Base-by-base conservation (phyloP, 2,113 vertebrate genomes). In the Falcunculus frontatus region DNA sequence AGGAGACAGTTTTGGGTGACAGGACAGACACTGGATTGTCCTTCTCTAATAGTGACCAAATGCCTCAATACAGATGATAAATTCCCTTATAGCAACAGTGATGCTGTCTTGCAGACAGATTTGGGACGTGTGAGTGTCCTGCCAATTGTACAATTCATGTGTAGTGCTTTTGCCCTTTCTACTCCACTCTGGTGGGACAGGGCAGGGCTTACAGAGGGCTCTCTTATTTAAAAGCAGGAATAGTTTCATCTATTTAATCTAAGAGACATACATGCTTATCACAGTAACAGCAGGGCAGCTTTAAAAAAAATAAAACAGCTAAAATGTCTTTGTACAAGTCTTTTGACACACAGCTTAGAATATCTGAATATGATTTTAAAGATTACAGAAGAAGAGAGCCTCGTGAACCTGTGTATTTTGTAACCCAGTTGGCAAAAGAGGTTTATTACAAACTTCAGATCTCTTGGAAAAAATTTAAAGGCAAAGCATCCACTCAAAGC, bases 351-450 rank as follows among this genome's bases (percentile, higher is more conserved):
- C 16, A 73, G 4, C 17, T 64, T n/a, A 53, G 12, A 82, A 41
- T 87, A 46, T 26, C 16, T 74, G 37, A 19, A 11, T 63, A 65
- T 0, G 1, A 21, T 59, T 60, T 74, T 35, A 53, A 81, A 70
- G 42, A 47, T 50, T 37, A 41, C 32, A 55, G 29, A 68, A 57
- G 29, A n/a, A 2, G 2, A 81, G 11, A 81, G 26, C 25, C 13
- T 49, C 0, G 0, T 5, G 18, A 81, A 70, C 46, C 2, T 0
- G 1, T 5, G 8, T 60, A 21, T 84, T 83, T 86, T 78, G 21
- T 69, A 80, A 59, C 12, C 60, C 27, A n/a, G 3, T 33, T 70
- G 27, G 32, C 39, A 80, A 42, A 70, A 84, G 5, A 13, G 2
- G 0, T 35, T 74, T 75, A 39, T 35, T n/a, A 49, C 13, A 29